Conservation (phyloP, 2,113 vertebrate species). For the Pseudolaguvia tuberculata region DNA sequence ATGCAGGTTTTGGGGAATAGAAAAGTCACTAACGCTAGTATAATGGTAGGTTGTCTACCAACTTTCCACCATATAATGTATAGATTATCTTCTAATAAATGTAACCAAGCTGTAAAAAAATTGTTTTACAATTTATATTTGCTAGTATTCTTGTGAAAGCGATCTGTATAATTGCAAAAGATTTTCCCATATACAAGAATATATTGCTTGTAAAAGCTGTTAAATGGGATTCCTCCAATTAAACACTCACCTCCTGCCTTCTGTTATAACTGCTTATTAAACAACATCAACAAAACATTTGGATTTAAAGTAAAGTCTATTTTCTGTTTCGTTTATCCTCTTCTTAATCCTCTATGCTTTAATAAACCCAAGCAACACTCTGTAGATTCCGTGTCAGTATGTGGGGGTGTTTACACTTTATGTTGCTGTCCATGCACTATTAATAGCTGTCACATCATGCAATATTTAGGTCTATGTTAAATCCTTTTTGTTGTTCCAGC, state of each 20-base stretch:
- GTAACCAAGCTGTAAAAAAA: neutral
- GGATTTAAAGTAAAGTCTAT: conserved; percentile 24
- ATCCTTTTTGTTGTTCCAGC: conserved; percentile 35
- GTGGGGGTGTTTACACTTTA: conserved; percentile 26
- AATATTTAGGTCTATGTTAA: conserved; percentile 29
- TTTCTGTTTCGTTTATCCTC: conserved; percentile 27
- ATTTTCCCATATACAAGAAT: neutral
- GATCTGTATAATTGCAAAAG: conserved; percentile 16
- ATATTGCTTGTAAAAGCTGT: conserved; percentile 5
- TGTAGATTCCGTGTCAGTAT: conserved; percentile 13
- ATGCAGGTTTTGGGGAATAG: too few species aligned
- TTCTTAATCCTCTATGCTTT: conserved; percentile 22
- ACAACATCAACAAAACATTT: conserved; percentile 10
- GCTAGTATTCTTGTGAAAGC: neutral
- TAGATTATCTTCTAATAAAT: too few species aligned
- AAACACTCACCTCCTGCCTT: neutral
- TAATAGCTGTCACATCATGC: conserved; percentile 40
- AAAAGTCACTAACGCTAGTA: too few species aligned
- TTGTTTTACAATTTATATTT: conserved; percentile 2
- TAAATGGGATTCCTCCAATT: neutral
- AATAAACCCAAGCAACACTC: conserved; percentile 9
- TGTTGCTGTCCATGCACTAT: conserved; percentile 35
- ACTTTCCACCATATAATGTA: too few species aligned
- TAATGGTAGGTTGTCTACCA: too few species aligned
- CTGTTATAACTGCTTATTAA: conserved; percentile 15